A percentile compares a stretch with the other conserved stretches of the same genome.
Conservation (phyloP, 2,888 invertebrate species). For the Molanna angustata region DNA sequence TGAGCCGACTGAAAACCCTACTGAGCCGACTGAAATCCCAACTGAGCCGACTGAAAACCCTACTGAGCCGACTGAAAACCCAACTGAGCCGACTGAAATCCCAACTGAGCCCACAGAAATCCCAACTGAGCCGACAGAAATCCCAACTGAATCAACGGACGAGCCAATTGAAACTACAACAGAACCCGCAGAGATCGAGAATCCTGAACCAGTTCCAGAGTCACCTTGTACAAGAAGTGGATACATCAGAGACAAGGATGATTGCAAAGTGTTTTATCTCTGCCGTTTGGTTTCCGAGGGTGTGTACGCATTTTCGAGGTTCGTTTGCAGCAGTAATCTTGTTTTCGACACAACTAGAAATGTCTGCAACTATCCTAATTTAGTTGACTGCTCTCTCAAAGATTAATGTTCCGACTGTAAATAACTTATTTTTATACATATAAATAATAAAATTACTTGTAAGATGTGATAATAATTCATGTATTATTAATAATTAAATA, state of each 20-base stretch:
- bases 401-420: too few relatives aligned
- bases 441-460: too few relatives aligned
- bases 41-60: too few relatives aligned
- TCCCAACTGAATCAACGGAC: neutral
- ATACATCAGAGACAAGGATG: constrained; percentile 5
- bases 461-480: too few relatives aligned
- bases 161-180: neutral
- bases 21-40: too few relatives aligned
- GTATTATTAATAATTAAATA: too few relatives aligned
- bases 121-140: neutral
- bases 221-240: constrained; percentile 2
- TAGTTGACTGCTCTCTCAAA: neutral
- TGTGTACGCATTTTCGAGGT: neutral
- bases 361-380: constrained; percentile 3
- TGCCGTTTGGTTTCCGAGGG: neutral
- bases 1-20: too few relatives aligned
- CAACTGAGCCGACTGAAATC: neutral
- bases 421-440: too few relatives aligned
- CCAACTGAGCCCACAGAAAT: neutral
- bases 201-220: neutral
- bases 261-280: constrained; percentile 10
- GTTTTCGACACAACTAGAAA: constrained; percentile 5
- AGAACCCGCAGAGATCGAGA: neutral
- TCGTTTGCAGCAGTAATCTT: neutral
- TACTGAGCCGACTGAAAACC: too few relatives aligned